Percentiles rank a stretch among this genome's conserved stretches.
phyloP scores from a whole-genome alignment of 2,113 vertebrate genomes.

The Smithornis capensis region DNA sequence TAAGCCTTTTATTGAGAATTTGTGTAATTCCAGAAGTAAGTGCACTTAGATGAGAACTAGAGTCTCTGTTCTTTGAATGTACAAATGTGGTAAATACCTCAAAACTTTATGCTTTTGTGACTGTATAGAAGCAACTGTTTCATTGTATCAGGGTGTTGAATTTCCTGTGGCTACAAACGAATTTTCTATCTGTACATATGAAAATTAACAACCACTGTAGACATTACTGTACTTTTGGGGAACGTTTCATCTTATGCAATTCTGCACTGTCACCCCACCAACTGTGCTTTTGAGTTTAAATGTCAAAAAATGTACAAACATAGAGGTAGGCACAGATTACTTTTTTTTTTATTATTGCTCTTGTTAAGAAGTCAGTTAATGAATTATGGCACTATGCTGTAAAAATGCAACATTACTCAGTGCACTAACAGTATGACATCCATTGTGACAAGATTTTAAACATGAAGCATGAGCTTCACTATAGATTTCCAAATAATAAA shows the following conservation, averaged over 20 bases:
- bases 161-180: neutral
- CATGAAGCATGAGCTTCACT: neutral
- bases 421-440: slow-evolving; percentile 17
- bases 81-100: neutral
- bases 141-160: neutral
- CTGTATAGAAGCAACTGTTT: neutral
- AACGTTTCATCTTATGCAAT: neutral
- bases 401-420: slow-evolving; percentile 36
- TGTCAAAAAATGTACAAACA: neutral
- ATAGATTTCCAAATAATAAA: neutral
- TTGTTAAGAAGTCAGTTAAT: slow-evolving; percentile 51
- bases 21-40: neutral
- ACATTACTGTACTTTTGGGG: neutral
- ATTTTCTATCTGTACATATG: neutral
- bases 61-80: neutral
- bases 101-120: neutral
- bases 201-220: neutral
- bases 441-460: neutral
- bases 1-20: neutral
- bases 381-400: slow-evolving; percentile 21
- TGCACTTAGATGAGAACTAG: neutral
- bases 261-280: neutral
- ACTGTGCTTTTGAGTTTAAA: neutral
- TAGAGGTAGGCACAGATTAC: neutral
- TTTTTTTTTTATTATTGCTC: slow-evolving; percentile 72